These are phyloP conservation scores for Strigamia transsilvanica DNA, from an alignment of 2,888 invertebrate genomes.

Conservation along the genomic window DNA sequence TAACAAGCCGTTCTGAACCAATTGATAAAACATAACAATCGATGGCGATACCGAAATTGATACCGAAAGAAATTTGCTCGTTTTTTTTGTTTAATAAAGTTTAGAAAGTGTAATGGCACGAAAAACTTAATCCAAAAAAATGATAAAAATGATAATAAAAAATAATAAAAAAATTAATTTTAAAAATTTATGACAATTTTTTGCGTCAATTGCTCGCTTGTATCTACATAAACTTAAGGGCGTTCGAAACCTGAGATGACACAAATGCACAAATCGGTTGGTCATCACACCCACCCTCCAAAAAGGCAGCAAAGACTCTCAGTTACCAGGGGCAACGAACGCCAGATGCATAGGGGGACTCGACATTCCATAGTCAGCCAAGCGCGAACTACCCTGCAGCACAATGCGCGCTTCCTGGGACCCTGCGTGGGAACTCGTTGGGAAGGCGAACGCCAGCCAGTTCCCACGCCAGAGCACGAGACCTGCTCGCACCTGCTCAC, in stretches of 20 bases:
- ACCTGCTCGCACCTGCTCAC: conserved; percentile 53
- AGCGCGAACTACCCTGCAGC: conserved; percentile 51
- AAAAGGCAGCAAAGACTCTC: conserved; percentile 17
- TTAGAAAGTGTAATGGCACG: no score
- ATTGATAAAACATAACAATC: background rate
- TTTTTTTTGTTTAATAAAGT: no score
- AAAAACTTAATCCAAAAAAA: no score
- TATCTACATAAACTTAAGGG: background rate
- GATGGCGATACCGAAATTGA: background rate
- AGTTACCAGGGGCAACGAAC: conserved; percentile 21
- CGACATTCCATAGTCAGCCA: conserved; percentile 51
- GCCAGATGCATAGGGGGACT: conserved; percentile 12
- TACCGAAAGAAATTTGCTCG: background rate
- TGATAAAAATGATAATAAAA: background rate
- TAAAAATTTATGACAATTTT: background rate
- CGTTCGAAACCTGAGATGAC: conserved; percentile 22
- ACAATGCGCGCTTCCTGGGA: conserved; percentile 54
- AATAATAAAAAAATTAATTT: conserved; percentile 11
- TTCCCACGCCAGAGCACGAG: conserved; percentile 54
- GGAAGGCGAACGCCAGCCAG: conserved; percentile 36
- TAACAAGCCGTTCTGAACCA: background rate
- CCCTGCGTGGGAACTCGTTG: conserved; percentile 46
- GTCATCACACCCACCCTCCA: background rate
- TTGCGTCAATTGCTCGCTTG: background rate
- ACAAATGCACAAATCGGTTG: conserved; percentile 46